Conservation (phyloP, 2,113 vertebrate genomes). For the Dasypus novemcinctus region DNA sequence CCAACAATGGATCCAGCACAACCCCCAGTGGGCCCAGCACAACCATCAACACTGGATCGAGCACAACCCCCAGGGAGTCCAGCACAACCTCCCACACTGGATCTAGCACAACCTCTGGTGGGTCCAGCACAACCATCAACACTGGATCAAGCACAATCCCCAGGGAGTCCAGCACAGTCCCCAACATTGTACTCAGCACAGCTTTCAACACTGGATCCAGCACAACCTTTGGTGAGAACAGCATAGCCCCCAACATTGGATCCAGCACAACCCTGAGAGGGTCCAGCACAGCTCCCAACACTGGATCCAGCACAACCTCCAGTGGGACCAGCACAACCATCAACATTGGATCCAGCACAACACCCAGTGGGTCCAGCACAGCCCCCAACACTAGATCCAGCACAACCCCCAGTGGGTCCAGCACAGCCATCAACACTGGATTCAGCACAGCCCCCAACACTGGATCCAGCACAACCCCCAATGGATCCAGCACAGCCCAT, state of each 20-base stretch:
- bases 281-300: no score
- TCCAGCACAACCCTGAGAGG: no score
- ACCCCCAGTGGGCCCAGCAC: no score
- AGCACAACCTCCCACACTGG: accelerated
- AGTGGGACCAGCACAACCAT: accelerated
- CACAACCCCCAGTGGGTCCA: accelerated
- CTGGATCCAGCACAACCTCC: no score
- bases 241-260: accelerated
- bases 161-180: no score
- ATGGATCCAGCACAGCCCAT: accelerated
- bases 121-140: accelerated
- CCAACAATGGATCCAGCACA: neutral
- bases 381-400: accelerated
- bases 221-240: accelerated
- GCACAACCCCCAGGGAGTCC: neutral
- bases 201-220: accelerated
- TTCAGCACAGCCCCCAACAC: neutral
- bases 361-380: accelerated
- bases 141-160: neutral
- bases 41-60: no score
- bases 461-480: neutral
- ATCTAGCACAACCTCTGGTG: neutral
- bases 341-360: accelerated
- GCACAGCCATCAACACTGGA: accelerated
- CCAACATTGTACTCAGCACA: no score